phyloP scores from a whole-genome alignment of 2,797 vertebrate species.

The Sorex maritimensis region DNA sequence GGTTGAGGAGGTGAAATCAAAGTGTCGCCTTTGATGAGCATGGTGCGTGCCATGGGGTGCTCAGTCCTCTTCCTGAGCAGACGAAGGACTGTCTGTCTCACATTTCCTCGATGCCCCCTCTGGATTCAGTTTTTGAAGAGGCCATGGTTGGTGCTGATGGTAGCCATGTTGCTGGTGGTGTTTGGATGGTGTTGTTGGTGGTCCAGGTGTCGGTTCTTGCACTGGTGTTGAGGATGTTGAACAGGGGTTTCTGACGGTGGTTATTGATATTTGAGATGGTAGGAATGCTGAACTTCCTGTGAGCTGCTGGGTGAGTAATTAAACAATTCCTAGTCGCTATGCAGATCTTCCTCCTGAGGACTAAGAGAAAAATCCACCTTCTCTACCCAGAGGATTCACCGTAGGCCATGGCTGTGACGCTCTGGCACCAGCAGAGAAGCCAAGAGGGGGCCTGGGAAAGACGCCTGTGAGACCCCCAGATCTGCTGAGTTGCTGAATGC shows the following conservation, averaged over 20 bases:
- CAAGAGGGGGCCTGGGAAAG: neutral
- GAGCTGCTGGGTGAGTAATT: too few species aligned
- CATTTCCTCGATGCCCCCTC: neutral
- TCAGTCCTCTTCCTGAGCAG: neutral
- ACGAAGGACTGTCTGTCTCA: accelerated
- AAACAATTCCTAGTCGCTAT: neutral
- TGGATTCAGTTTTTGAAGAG: neutral
- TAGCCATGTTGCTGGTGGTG: neutral
- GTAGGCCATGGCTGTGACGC: neutral
- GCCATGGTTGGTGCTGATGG: neutral
- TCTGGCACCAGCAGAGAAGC: neutral
- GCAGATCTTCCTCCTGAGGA: neutral
- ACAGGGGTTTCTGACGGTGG: too few species aligned
- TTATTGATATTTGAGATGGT: neutral
- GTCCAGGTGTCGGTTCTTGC: neutral
- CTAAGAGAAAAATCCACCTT: neutral
- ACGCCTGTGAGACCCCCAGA: neutral
- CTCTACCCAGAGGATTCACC: neutral
- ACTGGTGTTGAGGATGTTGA: neutral
- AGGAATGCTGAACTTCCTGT: too few species aligned
- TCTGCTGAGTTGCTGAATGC: neutral
- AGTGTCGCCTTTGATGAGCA: too few species aligned
- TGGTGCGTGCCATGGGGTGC: neutral
- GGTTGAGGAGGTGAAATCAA: neutral
- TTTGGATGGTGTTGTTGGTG: neutral